phyloP scores from a whole-genome alignment of 1,140 invertebrate species.

The Caenorhabditis brenneri region DNA sequence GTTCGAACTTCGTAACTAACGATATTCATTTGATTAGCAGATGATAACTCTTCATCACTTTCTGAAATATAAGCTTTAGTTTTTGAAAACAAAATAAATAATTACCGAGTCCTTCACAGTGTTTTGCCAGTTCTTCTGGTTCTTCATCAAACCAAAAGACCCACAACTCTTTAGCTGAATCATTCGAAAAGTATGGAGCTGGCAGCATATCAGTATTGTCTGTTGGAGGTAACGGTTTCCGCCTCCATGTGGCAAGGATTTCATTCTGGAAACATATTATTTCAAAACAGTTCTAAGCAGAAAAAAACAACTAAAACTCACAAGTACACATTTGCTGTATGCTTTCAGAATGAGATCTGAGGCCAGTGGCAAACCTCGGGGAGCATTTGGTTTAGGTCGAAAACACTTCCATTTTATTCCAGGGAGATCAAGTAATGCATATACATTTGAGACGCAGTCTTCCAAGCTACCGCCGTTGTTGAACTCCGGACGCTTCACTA shows the following conservation, averaged over 20 bases:
- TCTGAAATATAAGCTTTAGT: background rate
- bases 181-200: slow-evolving; percentile 12
- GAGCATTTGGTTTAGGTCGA: slow-evolving; percentile 33
- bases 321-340: slow-evolving; percentile 50
- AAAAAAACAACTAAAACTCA: slow-evolving; percentile 27
- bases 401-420: slow-evolving; percentile 57
- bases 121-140: background rate
- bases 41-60: slow-evolving; percentile 21
- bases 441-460: slow-evolving; percentile 51
- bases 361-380: slow-evolving; percentile 21
- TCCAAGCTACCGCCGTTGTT: slow-evolving; percentile 52
- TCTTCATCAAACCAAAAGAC: slow-evolving; percentile 58
- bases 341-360: slow-evolving; percentile 47
- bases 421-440: slow-evolving; percentile 51
- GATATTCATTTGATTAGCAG: slow-evolving; percentile 38
- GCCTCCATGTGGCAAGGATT: slow-evolving; percentile 53
- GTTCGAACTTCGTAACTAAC: slow-evolving; percentile 40
- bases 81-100: background rate
- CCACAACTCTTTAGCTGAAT: slow-evolving; percentile 52
- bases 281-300: background rate
- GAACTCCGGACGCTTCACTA: background rate
- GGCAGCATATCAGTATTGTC: background rate
- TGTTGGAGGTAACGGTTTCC: slow-evolving; percentile 40
- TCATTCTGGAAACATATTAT: slow-evolving; percentile 35
- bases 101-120: slow-evolving; percentile 29